A percentile compares a stretch with the other conserved stretches of the same genome.
These are phyloP conservation scores for Eudemis profundana DNA, from an alignment of 2,888 invertebrate genomes.

Conservation along the genomic window DNA sequence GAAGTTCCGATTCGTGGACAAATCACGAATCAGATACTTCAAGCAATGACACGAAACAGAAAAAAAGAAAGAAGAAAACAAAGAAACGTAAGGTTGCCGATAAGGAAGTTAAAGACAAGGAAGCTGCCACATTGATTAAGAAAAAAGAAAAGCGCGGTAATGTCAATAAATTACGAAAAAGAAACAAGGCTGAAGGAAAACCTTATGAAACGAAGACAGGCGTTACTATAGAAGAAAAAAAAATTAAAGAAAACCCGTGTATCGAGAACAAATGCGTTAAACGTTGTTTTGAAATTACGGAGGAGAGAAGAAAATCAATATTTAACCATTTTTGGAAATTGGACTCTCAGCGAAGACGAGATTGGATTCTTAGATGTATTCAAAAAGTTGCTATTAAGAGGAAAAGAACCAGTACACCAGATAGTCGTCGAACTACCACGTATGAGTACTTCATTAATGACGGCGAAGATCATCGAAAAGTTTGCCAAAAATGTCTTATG, in stretches of 20 bases:
- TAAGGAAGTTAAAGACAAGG: not conserved
- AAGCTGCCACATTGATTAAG: not conserved
- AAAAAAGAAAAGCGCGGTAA: not conserved
- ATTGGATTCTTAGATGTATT: slow-evolving; percentile 1
- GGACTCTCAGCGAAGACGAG: not conserved
- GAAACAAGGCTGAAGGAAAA: not conserved
- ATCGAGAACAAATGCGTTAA: not conserved
- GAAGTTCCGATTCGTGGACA: slow-evolving; percentile 29
- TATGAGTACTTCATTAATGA: slow-evolving; percentile 9
- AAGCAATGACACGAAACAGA: not conserved
- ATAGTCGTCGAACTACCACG: not conserved
- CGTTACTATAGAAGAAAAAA: not conserved
- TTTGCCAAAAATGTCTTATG: slow-evolving; percentile 21
- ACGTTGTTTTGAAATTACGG: slow-evolving; percentile 1
- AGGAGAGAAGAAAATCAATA: not conserved
- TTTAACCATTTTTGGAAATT: slow-evolving; percentile 11
- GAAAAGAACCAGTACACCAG: not conserved
- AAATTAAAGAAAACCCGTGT: not conserved
- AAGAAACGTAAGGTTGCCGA: not conserved
- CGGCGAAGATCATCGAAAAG: slow-evolving; percentile 1
- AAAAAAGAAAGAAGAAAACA: not conserved
- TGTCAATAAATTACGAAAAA: not conserved
- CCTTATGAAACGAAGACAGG: not conserved
- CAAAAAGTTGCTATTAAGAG: not conserved
- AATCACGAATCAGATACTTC: slow-evolving; percentile 8